phyloP scores from a whole-genome alignment of 2,113 vertebrate species.

The Amphilophus citrinellus region DNA sequence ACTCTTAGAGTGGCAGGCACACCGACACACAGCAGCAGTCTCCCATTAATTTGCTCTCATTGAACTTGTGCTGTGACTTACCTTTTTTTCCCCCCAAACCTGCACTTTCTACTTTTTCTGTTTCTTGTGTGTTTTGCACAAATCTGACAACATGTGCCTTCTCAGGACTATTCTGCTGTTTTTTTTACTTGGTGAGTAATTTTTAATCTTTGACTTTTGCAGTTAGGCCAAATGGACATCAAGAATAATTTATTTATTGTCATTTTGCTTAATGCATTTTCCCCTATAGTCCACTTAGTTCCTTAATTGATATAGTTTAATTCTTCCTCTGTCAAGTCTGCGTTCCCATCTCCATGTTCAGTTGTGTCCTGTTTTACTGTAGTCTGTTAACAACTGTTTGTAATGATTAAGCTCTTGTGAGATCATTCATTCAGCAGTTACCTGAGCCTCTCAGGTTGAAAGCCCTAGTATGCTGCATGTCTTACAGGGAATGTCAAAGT shows the following conservation, averaged over 20 bases:
- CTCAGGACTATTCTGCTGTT: conserved; percentile 61
- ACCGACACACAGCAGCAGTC: background rate
- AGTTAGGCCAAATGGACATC: background rate
- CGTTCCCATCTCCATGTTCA: no score
- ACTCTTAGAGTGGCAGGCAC: background rate
- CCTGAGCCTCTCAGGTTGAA: background rate
- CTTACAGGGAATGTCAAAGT: no score
- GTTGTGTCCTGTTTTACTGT: no score
- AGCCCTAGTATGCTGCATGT: background rate
- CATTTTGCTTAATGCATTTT: no score
- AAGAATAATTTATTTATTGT: background rate
- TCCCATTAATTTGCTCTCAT: background rate
- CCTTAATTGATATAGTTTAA: no score
- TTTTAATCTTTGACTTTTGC: background rate
- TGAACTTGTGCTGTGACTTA: background rate
- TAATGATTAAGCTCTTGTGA: conserved; percentile 9
- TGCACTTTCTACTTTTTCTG: background rate
- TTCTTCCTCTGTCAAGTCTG: no score
- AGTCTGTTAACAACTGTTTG: background rate
- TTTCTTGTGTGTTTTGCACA: conserved; percentile 12
- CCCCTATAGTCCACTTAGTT: no score
- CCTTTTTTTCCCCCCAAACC: background rate
- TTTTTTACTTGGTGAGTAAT: conserved; percentile 75
- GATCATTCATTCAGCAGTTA: background rate
- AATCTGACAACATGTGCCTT: conserved; percentile 73